These are phyloP conservation scores for Cactoblastis cactorum DNA, from an alignment of 2,888 invertebrate species.

Conservation along the genomic window DNA sequence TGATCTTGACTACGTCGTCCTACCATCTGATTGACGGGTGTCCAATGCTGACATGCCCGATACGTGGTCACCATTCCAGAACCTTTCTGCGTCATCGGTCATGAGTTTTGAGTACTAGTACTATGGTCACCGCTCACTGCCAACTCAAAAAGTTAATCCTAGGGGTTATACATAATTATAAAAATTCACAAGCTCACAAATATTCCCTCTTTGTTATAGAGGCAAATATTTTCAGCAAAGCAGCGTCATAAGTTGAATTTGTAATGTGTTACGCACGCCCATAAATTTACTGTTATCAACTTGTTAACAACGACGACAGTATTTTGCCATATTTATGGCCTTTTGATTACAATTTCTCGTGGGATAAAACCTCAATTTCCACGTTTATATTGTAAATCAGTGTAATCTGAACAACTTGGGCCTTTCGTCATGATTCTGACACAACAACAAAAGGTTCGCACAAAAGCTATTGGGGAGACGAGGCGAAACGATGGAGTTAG, in stretches of 20 bases:
- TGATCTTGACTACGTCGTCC: too few species aligned
- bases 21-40: too few species aligned
- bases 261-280: background rate
- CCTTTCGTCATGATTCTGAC: conserved; percentile 48
- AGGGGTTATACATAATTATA: background rate
- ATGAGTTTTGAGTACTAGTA: too few species aligned
- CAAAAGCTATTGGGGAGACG: conserved; percentile 50
- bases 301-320: conserved; percentile 9
- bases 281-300: conserved; percentile 7
- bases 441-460: conserved; percentile 52
- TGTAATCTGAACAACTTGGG: conserved; percentile 40
- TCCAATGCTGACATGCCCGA: too few species aligned
- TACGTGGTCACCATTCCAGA: too few species aligned
- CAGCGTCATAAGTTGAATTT: background rate
- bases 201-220: too few species aligned
- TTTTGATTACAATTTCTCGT: conserved; percentile 15
- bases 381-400: conserved; percentile 46
- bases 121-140: too few species aligned
- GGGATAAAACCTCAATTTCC: conserved; percentile 42
- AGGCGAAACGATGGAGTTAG: conserved; percentile 29
- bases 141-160: too few species aligned
- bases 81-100: too few species aligned
- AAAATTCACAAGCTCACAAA: too few species aligned
- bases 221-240: background rate
- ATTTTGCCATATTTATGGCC: conserved; percentile 9